Base-by-base conservation (phyloP, 1,140 invertebrate genomes). In the Carposina sasakii region DNA sequence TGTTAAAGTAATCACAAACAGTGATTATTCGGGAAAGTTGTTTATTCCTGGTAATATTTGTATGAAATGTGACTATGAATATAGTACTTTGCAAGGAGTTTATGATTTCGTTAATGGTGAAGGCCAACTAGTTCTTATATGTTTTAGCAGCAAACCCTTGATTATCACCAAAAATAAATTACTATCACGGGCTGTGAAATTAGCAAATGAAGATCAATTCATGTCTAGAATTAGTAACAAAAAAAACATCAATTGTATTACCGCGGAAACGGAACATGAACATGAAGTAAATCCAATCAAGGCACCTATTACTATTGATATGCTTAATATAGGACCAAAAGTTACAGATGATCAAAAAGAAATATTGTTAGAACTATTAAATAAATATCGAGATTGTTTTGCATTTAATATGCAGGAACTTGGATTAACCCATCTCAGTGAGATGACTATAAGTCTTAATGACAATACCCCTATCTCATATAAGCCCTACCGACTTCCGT, bases 331-430 rank as follows among this genome's bases (percentile, higher is more conserved):
- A 13, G 44, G 44, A 16, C 15, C 16, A 12, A 13, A 21, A 15
- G 17, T 34, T 12, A 46, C 31, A 2, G n/a, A 34, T 12, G 19
- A 33, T 12, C 13, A 46, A 8, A 34, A 36, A 22, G 19, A 34
- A 16, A 16, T 21, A 34, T 16, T 46, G 21, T n/a, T 46, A 13
- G 22, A 46, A 3, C n/a, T 46, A 19, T 20, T 55, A 23, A 45
- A 60, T 16, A 21, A 36, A 16, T 63, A 59, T 34, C 36, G 52
- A 9, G 53, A 63, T 23, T 63, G 60, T 45, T 63, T 63, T 48
- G 52, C 52, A 16, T 23, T 57, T 9, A 41, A 37, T 16, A 39
- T 61, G 16, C 16, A 44, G n/a, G 65, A 55, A 20, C 19, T 61
- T 52, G 48, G 51, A 12, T 45, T 42, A 28, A 40, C 57, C 0